Conservation (phyloP, 2,113 vertebrate genomes). For the Corythornis cristatus region DNA sequence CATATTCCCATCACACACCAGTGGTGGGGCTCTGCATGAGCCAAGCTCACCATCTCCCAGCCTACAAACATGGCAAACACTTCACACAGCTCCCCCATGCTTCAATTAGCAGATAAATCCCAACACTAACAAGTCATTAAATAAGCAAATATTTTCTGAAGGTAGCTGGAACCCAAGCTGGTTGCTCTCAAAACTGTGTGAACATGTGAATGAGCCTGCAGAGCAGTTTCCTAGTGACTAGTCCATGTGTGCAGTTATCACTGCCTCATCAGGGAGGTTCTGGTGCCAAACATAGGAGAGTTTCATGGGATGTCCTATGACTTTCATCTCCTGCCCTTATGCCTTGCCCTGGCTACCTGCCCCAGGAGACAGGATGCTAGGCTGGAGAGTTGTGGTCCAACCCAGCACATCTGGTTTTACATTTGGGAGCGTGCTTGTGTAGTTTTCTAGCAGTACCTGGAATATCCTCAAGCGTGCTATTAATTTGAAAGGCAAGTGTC, state of each 20-base stretch:
- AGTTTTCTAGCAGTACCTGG: constrained; percentile 57
- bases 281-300: background rate
- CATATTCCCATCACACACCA: background rate
- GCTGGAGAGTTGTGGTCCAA: background rate
- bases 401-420: constrained; percentile 35
- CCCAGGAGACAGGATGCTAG: background rate
- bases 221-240: background rate
- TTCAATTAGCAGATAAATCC: background rate
- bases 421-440: background rate
- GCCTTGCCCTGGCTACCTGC: background rate
- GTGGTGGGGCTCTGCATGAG: background rate
- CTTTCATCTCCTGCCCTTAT: background rate
- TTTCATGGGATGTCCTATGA: background rate
- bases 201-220: background rate
- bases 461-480: constrained; percentile 42
- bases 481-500: constrained; percentile 49
- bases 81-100: background rate
- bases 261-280: background rate
- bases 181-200: background rate
- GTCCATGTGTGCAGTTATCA: background rate
- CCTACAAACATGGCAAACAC: background rate
- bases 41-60: background rate
- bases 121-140: background rate
- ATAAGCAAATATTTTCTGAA: background rate
- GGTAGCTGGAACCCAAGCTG: background rate